phyloP scores from a whole-genome alignment of 1,140 invertebrate genomes.

The Antheraea pernyi region DNA sequence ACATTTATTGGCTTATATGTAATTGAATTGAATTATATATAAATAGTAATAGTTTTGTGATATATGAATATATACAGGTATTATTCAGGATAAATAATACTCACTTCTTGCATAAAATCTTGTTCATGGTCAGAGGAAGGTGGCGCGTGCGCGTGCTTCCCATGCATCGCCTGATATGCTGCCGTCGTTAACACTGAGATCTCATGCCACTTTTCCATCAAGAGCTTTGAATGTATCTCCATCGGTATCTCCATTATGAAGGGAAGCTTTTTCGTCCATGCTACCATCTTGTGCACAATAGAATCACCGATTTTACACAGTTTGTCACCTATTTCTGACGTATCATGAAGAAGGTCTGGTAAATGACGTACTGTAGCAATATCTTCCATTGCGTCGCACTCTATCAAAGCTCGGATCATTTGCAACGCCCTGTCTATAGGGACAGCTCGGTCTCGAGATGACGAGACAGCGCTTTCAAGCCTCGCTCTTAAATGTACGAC shows the following conservation, averaged over 20 bases:
- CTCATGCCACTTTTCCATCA: conserved; percentile 99
- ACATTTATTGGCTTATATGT: too few species aligned
- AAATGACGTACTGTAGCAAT: conserved; percentile 94
- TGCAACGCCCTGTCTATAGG: conserved; percentile 89
- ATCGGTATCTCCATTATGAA: conserved; percentile 97
- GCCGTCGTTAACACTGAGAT: conserved; percentile 95
- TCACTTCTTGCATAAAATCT: conserved; percentile 89
- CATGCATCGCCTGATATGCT: conserved; percentile 95
- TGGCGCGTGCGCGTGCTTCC: conserved; percentile 80
- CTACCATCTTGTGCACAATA: conserved; percentile 97
- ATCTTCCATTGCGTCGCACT: conserved; percentile 97
- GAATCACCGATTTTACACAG: conserved; percentile 97
- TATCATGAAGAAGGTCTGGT: conserved; percentile 93
- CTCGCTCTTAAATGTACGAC: conserved; percentile 93
- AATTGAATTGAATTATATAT: too few species aligned
- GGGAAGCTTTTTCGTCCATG: conserved; percentile 98
- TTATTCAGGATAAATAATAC: conserved; percentile 21
- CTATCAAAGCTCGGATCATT: conserved; percentile 94
- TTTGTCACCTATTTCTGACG: conserved; percentile 94
- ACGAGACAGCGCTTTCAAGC: conserved; percentile 91
- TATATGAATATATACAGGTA: too few species aligned
- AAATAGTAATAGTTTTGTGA: too few species aligned
- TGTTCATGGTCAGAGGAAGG: conserved; percentile 80
- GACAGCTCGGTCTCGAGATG: conserved; percentile 89
- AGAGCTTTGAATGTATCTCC: conserved; percentile 94